Evolutionary conservation across 2,113 vertebrate genomes (phyloP).

Genomic region (Microtus ochrogaster): DNA sequence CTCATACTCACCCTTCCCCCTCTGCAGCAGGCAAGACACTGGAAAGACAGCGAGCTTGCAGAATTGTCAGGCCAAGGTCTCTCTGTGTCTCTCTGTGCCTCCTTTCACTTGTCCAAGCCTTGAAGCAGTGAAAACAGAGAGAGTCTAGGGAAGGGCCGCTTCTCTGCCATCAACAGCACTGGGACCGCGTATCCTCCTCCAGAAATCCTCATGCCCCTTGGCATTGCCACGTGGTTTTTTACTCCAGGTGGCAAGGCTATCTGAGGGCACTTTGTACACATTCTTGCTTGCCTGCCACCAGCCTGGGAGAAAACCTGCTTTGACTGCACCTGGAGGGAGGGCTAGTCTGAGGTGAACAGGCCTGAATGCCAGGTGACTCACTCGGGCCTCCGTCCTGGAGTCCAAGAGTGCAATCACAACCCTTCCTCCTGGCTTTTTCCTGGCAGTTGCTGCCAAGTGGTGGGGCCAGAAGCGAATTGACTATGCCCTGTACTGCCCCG

Average conservation of each 20-base stretch:
- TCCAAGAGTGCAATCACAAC: conserved; percentile 30
- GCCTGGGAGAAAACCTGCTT: neutral
- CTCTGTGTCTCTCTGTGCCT: neutral
- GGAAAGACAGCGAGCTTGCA: neutral
- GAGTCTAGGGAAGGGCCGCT: neutral
- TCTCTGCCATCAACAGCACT: neutral
- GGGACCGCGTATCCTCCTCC: neutral
- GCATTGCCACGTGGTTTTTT: too few species aligned
- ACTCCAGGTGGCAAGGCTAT: neutral
- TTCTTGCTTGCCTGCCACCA: neutral
- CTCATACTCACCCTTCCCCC: neutral
- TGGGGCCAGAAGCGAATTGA: conserved; percentile 98
- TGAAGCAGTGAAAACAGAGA: neutral
- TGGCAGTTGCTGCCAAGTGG: conserved; percentile 94
- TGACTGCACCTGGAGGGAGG: neutral
- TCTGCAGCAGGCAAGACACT: neutral
- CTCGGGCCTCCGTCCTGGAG: neutral
- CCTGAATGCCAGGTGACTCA: neutral
- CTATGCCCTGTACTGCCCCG: conserved; percentile 97
- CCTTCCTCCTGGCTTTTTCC: conserved; percentile 58
- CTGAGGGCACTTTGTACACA: neutral
- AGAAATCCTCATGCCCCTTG: neutral
- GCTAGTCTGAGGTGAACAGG: neutral
- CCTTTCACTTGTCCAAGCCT: neutral
- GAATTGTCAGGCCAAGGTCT: neutral